Evolutionary conservation across 2,113 vertebrate genomes (phyloP).

Genomic region (Mormoops blainvillei): DNA sequence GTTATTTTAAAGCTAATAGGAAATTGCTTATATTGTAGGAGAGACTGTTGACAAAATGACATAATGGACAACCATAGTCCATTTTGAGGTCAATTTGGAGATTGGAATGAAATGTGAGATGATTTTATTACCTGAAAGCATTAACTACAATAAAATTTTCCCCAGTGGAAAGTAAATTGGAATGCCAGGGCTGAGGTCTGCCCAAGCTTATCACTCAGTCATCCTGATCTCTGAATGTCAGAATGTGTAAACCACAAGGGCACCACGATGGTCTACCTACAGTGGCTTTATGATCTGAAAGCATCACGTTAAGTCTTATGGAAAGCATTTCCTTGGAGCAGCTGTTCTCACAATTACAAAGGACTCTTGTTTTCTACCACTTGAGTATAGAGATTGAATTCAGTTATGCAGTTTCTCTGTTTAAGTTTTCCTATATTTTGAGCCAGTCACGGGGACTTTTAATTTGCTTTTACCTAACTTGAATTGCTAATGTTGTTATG

Average conservation of each 20-base stretch:
- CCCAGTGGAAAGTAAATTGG: background rate
- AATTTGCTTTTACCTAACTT: background rate
- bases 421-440: background rate
- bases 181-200: background rate
- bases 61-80: background rate
- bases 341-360: background rate
- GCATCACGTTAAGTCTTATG: background rate
- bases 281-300: background rate
- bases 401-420: background rate
- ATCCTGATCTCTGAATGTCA: background rate
- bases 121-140: background rate
- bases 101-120: background rate
- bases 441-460: background rate
- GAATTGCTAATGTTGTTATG: background rate
- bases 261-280: fast-evolving
- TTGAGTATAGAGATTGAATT: background rate
- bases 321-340: background rate
- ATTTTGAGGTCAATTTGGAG: conserved; percentile 20
- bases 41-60: background rate
- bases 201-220: background rate
- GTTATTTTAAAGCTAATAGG: background rate
- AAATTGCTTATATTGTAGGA: background rate
- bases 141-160: background rate
- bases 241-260: background rate
- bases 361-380: background rate